phyloP scores from a whole-genome alignment of 2,113 vertebrate genomes.

The Electrona antarctica region DNA sequence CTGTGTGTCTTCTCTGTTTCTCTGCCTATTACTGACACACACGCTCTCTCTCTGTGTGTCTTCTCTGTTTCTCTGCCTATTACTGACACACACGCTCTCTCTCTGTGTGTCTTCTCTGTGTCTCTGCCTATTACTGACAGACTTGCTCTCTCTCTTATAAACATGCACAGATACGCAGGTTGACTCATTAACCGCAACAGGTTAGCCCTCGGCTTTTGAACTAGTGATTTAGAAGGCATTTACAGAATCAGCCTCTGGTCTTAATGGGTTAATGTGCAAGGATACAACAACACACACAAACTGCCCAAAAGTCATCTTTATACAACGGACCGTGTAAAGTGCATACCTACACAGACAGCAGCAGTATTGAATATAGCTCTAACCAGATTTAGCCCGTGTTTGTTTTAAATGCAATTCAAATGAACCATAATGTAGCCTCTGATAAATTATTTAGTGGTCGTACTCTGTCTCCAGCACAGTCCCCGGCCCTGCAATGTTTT shows the following conservation, averaged over 20 bases:
- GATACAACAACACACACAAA: too few relatives aligned
- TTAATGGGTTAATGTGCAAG: too few relatives aligned
- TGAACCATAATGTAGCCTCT: neutral
- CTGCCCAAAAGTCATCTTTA: too few relatives aligned
- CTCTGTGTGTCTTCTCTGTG: neutral
- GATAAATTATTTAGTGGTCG: constrained; percentile 29
- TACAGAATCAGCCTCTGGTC: too few relatives aligned
- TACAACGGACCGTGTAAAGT: neutral
- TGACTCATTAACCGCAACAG: neutral
- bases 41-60: neutral
- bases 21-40: neutral
- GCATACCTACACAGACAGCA: neutral
- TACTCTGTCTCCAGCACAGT: neutral
- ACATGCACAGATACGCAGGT: neutral
- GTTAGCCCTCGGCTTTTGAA: neutral
- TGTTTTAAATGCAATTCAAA: constrained; percentile 12
- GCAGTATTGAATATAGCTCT: neutral
- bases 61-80: neutral
- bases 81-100: neutral
- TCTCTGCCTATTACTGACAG: neutral
- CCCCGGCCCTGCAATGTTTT: neutral
- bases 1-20: too few relatives aligned
- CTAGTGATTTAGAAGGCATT: neutral
- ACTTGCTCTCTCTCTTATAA: neutral
- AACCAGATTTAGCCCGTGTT: neutral